Evolutionary conservation across 2,113 vertebrate genomes (phyloP).

Genomic region (Pluvialis apricaria): DNA sequence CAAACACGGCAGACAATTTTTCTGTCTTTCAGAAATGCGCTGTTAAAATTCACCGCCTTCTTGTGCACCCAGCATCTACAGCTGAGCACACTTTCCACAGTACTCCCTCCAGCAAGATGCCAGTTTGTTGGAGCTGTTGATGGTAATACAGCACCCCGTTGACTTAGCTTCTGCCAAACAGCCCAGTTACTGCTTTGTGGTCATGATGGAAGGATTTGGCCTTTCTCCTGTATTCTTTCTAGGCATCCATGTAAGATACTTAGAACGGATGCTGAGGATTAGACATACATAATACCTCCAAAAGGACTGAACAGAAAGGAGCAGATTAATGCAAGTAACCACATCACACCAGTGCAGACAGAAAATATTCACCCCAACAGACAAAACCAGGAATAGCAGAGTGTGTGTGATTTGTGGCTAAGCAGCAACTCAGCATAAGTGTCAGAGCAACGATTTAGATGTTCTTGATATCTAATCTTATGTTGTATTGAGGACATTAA

Average conservation of each 20-base stretch:
- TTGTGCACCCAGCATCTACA: neutral
- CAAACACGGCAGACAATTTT: neutral
- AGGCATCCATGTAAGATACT: neutral
- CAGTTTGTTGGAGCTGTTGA: neutral
- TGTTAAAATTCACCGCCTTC: neutral
- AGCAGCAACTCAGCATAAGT: neutral
- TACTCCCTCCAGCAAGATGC: neutral
- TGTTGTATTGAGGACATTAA: neutral
- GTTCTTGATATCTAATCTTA: conserved; percentile 1
- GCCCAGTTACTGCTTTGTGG: neutral
- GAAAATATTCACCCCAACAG: neutral
- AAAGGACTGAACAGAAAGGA: neutral
- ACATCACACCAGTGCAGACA: neutral
- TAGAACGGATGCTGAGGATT: neutral
- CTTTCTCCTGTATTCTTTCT: neutral
- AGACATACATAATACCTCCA: neutral
- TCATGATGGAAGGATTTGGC: neutral
- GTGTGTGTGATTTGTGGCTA: neutral
- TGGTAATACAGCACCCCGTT: neutral
- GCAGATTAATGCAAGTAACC: neutral
- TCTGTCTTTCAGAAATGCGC: neutral
- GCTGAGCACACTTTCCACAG: neutral
- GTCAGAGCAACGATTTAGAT: neutral
- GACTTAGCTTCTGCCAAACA: neutral
- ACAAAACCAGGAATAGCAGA: neutral